Conservation (phyloP, 2,888 invertebrate species). For the Brenthis hecate region DNA sequence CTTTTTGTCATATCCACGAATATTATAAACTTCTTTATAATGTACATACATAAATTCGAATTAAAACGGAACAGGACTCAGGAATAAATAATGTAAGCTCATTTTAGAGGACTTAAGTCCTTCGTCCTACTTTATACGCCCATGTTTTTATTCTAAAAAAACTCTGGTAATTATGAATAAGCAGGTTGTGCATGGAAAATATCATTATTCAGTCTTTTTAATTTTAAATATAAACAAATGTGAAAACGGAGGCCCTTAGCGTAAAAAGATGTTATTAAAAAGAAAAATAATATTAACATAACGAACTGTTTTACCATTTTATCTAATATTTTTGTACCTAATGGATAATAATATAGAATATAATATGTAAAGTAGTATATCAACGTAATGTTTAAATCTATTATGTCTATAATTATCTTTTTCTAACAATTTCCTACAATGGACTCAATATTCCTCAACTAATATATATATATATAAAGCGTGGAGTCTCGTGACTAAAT, state of each 20-base stretch:
- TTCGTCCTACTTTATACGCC: constrained; percentile 62
- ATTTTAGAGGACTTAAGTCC: constrained; percentile 77
- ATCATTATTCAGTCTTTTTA: constrained; percentile 43
- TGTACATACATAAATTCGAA: constrained; percentile 78
- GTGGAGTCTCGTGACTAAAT: constrained; percentile 21
- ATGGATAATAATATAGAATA: too few relatives aligned
- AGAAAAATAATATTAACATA: too few relatives aligned
- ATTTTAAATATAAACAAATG: constrained; percentile 38
- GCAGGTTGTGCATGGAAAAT: constrained; percentile 56
- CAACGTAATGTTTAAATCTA: too few relatives aligned
- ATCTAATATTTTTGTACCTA: too few relatives aligned
- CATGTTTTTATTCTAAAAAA: constrained; percentile 70
- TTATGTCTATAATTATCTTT: too few relatives aligned
- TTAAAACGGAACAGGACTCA: constrained; percentile 72
- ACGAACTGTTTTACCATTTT: too few relatives aligned
- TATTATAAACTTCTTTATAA: constrained; percentile 68
- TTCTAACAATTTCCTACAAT: too few relatives aligned
- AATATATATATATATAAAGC: neutral
- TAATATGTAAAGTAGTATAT: too few relatives aligned
- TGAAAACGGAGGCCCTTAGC: too few relatives aligned
- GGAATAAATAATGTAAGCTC: constrained; percentile 74
- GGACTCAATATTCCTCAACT: neutral
- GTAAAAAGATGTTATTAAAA: too few relatives aligned
- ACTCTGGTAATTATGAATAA: constrained; percentile 72
- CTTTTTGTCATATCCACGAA: constrained; percentile 51